Base-by-base conservation (phyloP, 1,140 invertebrate species). In the Drosophila ironensis region DNA sequence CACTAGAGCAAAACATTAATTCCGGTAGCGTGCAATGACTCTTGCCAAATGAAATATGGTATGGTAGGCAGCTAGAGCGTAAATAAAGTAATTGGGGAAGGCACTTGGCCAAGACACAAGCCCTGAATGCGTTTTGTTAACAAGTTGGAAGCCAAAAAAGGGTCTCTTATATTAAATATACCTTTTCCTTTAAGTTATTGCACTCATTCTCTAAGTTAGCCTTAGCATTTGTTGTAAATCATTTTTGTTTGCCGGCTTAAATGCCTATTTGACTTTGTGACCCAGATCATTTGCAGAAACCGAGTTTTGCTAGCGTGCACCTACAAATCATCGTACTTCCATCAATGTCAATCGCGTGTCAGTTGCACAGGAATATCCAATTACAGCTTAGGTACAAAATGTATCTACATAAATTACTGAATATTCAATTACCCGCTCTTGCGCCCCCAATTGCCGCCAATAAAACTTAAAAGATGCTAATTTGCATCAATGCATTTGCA, bases 11-110 rank as follows among this genome's bases (percentile, higher is more conserved):
- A 56, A 56, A 30, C 56, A 60, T 60, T 41, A 60, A 60, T 60
- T 60, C 56, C 56, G 56, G 51, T 56, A 57, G 56, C 56, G 56
- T 57, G 56, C 51, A 60, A 60, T 57, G 56, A 60, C 54, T 40
- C 35, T 59, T 59, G 12, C 24, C 19, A 24, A 54, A 52, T 6
- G 24, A 41, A 59, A 24, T 56, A 30, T 30, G 7, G 30, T 56
- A 30, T 30, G 7, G 30, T 12, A 17, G 19, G 30, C 25, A 57
- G 51, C 19, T 28, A 19, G 51, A 60, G 56, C 56, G 56, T 57
- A 57, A 56, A 59, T 56, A 33, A 22, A 30, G 41, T 22, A 56
- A 12, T 9, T 3, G 6, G 30, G 14, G 19, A 25, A 41, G 24
- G 9, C n/a, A 6, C 1, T 1, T 7, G 30, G 20, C 16, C 22